Evolutionary conservation across 2,888 invertebrate genomes (phyloP).

Genomic region (Gymnosoma rotundatum): DNA sequence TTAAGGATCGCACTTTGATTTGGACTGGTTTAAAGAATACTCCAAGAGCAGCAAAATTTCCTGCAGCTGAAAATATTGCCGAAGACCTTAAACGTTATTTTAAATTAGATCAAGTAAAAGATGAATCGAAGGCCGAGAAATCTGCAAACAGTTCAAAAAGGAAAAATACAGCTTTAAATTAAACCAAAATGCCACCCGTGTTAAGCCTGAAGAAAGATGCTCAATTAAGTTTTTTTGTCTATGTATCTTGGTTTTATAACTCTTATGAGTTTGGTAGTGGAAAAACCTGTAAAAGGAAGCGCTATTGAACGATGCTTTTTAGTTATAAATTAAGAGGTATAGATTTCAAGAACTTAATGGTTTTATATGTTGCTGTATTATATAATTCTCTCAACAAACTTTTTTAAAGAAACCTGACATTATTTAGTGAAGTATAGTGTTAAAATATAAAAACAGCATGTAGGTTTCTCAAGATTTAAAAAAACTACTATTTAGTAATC

Average conservation of each 20-base stretch:
- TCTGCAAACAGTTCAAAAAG: not conserved
- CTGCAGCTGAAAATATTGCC: constrained; percentile 71
- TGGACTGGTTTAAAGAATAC: constrained; percentile 80
- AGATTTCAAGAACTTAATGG: not conserved
- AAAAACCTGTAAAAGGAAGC: constrained; percentile 72
- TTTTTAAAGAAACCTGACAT: too few relatives aligned
- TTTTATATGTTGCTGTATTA: not conserved
- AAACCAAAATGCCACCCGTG: constrained; percentile 28
- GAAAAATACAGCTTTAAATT: not conserved
- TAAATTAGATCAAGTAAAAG: constrained; percentile 30
- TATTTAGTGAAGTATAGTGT: too few relatives aligned
- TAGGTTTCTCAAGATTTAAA: too few relatives aligned
- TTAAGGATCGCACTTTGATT: constrained; percentile 71
- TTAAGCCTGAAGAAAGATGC: constrained; percentile 38
- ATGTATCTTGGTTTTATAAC: constrained; percentile 54
- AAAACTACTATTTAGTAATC: too few relatives aligned
- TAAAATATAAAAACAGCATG: too few relatives aligned
- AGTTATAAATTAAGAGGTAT: constrained; percentile 44
- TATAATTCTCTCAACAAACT: too few relatives aligned
- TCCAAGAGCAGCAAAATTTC: constrained; percentile 80
- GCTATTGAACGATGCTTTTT: constrained; percentile 67
- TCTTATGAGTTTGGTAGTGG: constrained; percentile 73
- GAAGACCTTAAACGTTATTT: constrained; percentile 54
- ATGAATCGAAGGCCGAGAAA: not conserved
- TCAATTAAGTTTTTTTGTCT: not conserved